These are phyloP conservation scores for Medauroidea extradentata DNA, from an alignment of 1,140 invertebrate species.

Conservation along the genomic window DNA sequence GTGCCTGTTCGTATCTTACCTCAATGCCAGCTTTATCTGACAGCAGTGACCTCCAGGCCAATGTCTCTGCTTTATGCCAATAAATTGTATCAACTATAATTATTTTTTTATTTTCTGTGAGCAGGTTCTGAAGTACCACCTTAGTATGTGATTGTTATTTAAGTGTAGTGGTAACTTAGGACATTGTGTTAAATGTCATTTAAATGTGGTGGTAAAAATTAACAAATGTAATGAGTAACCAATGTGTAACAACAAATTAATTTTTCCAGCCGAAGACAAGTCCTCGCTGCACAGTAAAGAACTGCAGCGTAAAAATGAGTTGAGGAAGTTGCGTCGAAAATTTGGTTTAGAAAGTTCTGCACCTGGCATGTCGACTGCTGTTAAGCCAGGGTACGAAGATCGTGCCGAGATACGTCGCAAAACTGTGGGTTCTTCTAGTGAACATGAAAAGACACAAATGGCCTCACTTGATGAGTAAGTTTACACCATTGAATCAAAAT, in stretches of 20 bases:
- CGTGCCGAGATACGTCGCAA: conserved; percentile 69
- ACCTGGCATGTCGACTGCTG: conserved; percentile 37
- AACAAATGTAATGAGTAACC: not conserved
- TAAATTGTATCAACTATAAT: no score
- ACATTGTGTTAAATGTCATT: no score
- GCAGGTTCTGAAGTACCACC: no score
- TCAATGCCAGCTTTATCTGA: no score
- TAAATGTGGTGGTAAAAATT: not conserved
- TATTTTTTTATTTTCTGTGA: no score
- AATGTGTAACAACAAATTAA: not conserved
- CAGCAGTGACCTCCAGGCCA: no score
- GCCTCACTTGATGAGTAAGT: conserved; percentile 75
- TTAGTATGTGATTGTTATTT: no score
- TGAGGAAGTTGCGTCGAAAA: conserved; percentile 75
- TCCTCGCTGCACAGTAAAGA: conserved; percentile 27
- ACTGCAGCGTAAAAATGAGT: conserved; percentile 61
- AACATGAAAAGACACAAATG: conserved; percentile 74
- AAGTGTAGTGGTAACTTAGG: no score
- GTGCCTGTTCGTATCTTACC: no score
- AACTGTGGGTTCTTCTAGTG: conserved; percentile 74
- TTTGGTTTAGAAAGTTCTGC: conserved; percentile 66
- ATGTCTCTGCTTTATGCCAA: no score
- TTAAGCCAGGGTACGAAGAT: conserved; percentile 59
- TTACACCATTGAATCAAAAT: not conserved
- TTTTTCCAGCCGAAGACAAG: not conserved